Conservation (phyloP, 2,113 vertebrate species). For the Reinhardtius hippoglossoides region DNA sequence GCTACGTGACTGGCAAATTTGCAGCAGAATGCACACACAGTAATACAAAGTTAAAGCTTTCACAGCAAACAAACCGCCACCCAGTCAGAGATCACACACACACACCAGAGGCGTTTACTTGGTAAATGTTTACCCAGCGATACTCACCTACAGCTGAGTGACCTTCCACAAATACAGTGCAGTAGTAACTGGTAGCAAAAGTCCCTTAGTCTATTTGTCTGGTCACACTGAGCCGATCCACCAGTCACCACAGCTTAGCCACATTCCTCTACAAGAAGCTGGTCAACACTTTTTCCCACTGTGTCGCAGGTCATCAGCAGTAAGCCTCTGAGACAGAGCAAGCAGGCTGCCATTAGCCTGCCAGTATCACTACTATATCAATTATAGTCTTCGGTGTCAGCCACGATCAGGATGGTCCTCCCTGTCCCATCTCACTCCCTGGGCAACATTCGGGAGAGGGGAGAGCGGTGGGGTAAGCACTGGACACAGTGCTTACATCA, state of each 20-base stretch:
- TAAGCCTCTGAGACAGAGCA: constrained; percentile 31
- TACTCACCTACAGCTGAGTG: constrained; percentile 62
- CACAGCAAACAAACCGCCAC: constrained; percentile 33
- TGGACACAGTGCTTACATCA: constrained; percentile 74
- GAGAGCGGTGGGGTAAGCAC: constrained; percentile 39
- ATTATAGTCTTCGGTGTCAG: constrained; percentile 19
- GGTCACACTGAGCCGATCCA: constrained; percentile 48
- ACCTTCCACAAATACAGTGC: constrained; percentile 15
- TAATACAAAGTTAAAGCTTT: constrained; percentile 32
- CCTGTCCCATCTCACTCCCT: constrained; percentile 5
- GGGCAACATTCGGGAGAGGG: constrained; percentile 22
- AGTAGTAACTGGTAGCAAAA: constrained; percentile 8
- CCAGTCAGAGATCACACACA: constrained; percentile 22
- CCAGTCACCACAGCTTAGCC: constrained; percentile 49
- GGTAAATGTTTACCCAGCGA: constrained; percentile 80
- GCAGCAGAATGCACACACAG: neutral
- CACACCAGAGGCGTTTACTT: constrained; percentile 57
- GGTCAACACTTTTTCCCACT: constrained; percentile 42
- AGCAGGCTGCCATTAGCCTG: constrained; percentile 26
- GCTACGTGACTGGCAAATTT: no score
- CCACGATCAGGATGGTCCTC: constrained; percentile 28
- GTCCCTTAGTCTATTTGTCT: constrained; percentile 15
- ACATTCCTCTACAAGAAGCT: constrained; percentile 56
- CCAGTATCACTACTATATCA: neutral
- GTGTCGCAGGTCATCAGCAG: constrained; percentile 40